Evolutionary conservation across 2,797 vertebrate genomes (phyloP).

Genomic region (Yasuhikotakia modesta): DNA sequence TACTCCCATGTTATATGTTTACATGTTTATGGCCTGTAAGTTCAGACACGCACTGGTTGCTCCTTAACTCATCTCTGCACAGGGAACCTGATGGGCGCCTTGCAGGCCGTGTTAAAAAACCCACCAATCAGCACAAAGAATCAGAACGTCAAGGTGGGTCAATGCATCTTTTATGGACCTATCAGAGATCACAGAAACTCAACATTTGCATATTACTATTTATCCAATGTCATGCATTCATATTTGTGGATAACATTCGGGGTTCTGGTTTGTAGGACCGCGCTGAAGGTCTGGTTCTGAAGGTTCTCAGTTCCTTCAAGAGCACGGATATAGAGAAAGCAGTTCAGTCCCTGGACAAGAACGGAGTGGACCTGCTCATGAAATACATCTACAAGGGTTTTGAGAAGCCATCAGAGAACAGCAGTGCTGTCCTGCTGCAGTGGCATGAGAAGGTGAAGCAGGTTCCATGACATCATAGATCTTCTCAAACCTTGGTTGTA

Average conservation of each 20-base stretch:
- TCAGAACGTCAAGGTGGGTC: constrained; percentile 90
- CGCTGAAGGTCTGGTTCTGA: constrained; percentile 92
- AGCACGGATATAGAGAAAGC: constrained; percentile 95
- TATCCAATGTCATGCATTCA: no score
- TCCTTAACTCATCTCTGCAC: constrained; percentile 82
- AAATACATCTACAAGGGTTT: constrained; percentile 99
- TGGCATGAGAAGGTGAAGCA: constrained; percentile 94
- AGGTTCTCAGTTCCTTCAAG: constrained; percentile 96
- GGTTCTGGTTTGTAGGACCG: constrained; percentile 81
- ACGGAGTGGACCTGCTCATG: constrained; percentile 93
- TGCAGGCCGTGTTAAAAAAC: constrained; percentile 95
- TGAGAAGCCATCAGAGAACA: constrained; percentile 95
- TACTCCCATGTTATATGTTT: background rate
- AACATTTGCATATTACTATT: no score
- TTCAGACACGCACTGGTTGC: background rate
- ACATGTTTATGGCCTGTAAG: background rate
- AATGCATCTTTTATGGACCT: background rate
- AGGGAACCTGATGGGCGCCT: constrained; percentile 91
- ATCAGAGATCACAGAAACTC: background rate
- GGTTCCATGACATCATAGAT: background rate
- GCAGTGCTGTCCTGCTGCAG: constrained; percentile 92
- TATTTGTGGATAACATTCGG: background rate
- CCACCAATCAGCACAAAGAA: constrained; percentile 98
- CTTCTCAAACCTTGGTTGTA: background rate
- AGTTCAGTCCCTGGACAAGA: constrained; percentile 94